Evolutionary conservation across 2,797 vertebrate species (phyloP), one percentile per base, ranked within the genome.

Genomic region (Yasuhikotakia modesta): DNA sequence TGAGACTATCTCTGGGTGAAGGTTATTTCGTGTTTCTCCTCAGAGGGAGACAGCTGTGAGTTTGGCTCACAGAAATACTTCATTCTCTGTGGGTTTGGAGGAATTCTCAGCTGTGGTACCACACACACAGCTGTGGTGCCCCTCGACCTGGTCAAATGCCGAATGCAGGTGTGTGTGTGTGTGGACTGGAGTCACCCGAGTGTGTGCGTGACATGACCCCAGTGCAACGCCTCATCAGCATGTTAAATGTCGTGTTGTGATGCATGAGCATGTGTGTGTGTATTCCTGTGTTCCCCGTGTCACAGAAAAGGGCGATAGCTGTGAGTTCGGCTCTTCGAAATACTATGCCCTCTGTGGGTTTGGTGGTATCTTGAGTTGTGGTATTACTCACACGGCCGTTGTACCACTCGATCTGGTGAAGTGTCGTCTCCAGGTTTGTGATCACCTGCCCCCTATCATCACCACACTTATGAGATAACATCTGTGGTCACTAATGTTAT

Each of bases 41-140:
- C 91, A 95, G 95, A 95, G 88, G 94, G 94, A 81, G 94, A 95
- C 93, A 96, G 95, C 93, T 96, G 95, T 90, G 95, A 95, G 92
- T 96, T 94, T 91, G 95, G 94, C 89, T 95, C 95, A 63, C 85
- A 90, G 90, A 93, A 94, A 90, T 95, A 93, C 93, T 94, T 94
- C 86, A 87, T 94, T 85, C 91, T 95, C 66, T 96, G 95, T 92
- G 95, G 95, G 87, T 91, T 95, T 89, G 95, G 95, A 90, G 95
- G 95, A 87, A 93, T 95, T 90, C 92, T 96, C 85, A 95, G 94
- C 91, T 96, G 95, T 91, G 95, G 95, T 87, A 87, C 95, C 89
- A 95, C 95, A 58, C 95, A 96, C 86, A 95, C 95, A 74, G 94
- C 93, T 76, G 93, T 95, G 10, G 95, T 96, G 87, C 95, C 95